Conservation (phyloP, 2,113 vertebrate genomes). For the Tyrannus savana region DNA sequence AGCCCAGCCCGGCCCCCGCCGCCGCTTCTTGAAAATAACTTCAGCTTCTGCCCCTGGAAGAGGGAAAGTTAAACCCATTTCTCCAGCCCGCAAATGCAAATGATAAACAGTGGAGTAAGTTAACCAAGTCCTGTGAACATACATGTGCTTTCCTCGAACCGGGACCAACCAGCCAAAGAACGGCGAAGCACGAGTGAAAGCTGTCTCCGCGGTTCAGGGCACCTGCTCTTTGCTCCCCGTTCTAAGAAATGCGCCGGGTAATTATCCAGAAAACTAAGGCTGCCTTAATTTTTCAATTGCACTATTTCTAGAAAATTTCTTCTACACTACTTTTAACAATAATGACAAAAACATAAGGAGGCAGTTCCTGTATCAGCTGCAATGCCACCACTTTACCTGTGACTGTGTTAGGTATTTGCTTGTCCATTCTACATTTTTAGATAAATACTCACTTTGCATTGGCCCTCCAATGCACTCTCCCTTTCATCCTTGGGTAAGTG, state of each 20-base stretch:
- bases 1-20: neutral
- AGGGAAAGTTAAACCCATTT: neutral
- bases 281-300: neutral
- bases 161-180: neutral
- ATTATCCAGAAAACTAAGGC: neutral
- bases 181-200: neutral
- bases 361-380: neutral
- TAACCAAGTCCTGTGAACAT: neutral
- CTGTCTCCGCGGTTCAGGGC: neutral
- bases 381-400: neutral
- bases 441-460: neutral
- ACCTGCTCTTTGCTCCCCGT: neutral
- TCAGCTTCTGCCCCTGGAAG: neutral
- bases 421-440: neutral
- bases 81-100: neutral
- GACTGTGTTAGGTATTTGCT: neutral
- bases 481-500: neutral
- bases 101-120: neutral
- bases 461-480: neutral
- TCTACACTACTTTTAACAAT: neutral
- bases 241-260: neutral
- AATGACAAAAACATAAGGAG: neutral
- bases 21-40: neutral
- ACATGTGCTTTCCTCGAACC: neutral
- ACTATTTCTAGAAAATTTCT: neutral